These are phyloP conservation scores for Steinernema feltiae DNA, from an alignment of 1,140 invertebrate species.

Conservation along the genomic window DNA sequence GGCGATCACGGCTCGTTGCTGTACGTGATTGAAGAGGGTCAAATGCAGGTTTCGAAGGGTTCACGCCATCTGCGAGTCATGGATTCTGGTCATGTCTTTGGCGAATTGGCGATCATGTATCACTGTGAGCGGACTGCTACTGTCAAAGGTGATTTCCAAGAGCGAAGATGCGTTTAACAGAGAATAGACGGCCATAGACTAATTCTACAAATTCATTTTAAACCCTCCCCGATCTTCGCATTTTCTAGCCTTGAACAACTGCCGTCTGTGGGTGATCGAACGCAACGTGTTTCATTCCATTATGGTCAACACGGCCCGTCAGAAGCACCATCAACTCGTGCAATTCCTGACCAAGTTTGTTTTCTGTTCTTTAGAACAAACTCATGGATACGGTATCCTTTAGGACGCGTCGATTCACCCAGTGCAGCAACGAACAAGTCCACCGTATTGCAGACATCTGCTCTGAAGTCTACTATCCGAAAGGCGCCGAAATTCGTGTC, in stretches of 20 bases:
- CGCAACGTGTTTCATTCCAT: constrained; percentile 96
- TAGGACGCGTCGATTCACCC: constrained; percentile 14
- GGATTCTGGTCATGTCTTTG: constrained; percentile 86
- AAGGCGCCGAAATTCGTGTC: constrained; percentile 6
- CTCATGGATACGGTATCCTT: no score
- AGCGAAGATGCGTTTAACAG: no score
- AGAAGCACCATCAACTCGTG: constrained; percentile 19
- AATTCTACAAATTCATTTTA: no score
- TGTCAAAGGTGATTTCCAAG: constrained; percentile 79
- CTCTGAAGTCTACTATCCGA: constrained; percentile 12
- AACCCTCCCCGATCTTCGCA: constrained; percentile 17
- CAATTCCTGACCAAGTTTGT: neutral
- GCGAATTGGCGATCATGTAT: constrained; percentile 93
- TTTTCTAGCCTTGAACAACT: constrained; percentile 75
- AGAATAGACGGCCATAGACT: no score
- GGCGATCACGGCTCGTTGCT: constrained; percentile 93
- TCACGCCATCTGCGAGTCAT: constrained; percentile 86
- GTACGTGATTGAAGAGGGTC: constrained; percentile 96
- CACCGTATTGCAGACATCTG: constrained; percentile 19
- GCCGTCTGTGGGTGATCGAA: constrained; percentile 93
- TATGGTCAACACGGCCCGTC: constrained; percentile 84
- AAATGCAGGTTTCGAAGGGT: constrained; percentile 89
- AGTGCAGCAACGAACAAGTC: constrained; percentile 11
- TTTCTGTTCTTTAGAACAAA: no score
- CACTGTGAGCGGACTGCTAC: constrained; percentile 96